These are phyloP conservation scores for Takifugu rubripes DNA, from an alignment of 2,797 vertebrate genomes.

Conservation along the genomic window DNA sequence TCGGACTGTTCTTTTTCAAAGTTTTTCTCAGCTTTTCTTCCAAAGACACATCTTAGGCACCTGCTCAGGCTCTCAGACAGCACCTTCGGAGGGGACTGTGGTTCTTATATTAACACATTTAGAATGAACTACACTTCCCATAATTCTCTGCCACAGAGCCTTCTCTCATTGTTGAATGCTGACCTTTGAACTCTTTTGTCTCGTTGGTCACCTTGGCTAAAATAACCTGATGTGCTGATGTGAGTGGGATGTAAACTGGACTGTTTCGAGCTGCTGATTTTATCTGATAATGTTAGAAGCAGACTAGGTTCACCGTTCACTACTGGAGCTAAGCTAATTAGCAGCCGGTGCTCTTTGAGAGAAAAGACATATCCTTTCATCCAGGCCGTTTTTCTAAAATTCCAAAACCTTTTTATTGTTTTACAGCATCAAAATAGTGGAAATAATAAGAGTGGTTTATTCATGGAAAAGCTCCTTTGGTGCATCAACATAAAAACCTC, in stretches of 20 bases:
- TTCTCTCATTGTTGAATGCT: not conserved
- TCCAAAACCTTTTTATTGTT: not conserved
- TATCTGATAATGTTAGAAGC: too few relatives aligned
- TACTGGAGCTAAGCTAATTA: not conserved
- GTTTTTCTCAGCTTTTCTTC: not conserved
- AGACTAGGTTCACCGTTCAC: not conserved
- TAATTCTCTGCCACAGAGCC: not conserved
- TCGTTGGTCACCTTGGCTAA: too few relatives aligned
- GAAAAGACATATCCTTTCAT: too few relatives aligned
- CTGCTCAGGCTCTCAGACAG: not conserved
- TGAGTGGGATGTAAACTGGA: too few relatives aligned
- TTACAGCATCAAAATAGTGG: not conserved
- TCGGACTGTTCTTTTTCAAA: not conserved
- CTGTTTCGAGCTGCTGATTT: too few relatives aligned
- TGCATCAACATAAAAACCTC: conserved; percentile 8
- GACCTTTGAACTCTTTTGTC: too few relatives aligned
- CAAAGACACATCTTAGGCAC: not conserved
- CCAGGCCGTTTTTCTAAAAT: not conserved
- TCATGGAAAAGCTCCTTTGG: conserved; percentile 11
- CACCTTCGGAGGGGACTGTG: too few relatives aligned
- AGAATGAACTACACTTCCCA: too few relatives aligned
- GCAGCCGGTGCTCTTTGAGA: too few relatives aligned
- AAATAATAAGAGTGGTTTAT: not conserved
- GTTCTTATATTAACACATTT: too few relatives aligned
- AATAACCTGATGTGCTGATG: too few relatives aligned